Conservation (phyloP, 1,140 invertebrate species). For the Limonius californicus region DNA sequence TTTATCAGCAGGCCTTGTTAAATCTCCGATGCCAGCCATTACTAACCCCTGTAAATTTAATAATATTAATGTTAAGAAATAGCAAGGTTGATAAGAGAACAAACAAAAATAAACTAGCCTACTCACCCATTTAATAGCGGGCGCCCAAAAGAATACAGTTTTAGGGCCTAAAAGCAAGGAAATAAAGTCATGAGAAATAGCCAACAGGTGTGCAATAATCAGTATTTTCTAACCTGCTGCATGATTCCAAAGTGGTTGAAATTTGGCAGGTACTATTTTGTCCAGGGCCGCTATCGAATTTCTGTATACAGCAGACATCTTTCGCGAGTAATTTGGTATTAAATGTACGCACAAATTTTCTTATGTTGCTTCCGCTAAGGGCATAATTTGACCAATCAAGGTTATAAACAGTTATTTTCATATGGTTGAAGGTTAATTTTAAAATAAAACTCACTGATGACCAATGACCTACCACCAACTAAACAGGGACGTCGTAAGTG, state of each 20-base stretch:
- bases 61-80: neutral
- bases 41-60: slow-evolving; percentile 65
- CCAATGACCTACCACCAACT: too few relatives aligned
- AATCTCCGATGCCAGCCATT: slow-evolving; percentile 87
- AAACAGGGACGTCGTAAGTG: too few relatives aligned
- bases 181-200: slow-evolving; percentile 18
- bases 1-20: slow-evolving; percentile 81
- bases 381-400: too few relatives aligned
- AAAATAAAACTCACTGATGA: too few relatives aligned
- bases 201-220: neutral
- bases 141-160: slow-evolving; percentile 94
- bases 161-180: slow-evolving; percentile 70
- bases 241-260: slow-evolving; percentile 85
- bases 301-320: neutral
- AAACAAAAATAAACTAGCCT: slow-evolving; percentile 25
- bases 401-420: too few relatives aligned
- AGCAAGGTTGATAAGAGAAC: neutral
- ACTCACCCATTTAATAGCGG: slow-evolving; percentile 89
- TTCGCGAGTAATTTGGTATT: neutral
- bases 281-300: slow-evolving; percentile 49
- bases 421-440: too few relatives aligned
- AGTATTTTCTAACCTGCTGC: slow-evolving; percentile 65
- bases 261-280: slow-evolving; percentile 68
- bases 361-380: neutral
- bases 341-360: neutral